Evolutionary conservation across 2,113 vertebrate species (phyloP), one percentile per base, ranked within the genome.

Genomic region (Vanacampus margaritifer): DNA sequence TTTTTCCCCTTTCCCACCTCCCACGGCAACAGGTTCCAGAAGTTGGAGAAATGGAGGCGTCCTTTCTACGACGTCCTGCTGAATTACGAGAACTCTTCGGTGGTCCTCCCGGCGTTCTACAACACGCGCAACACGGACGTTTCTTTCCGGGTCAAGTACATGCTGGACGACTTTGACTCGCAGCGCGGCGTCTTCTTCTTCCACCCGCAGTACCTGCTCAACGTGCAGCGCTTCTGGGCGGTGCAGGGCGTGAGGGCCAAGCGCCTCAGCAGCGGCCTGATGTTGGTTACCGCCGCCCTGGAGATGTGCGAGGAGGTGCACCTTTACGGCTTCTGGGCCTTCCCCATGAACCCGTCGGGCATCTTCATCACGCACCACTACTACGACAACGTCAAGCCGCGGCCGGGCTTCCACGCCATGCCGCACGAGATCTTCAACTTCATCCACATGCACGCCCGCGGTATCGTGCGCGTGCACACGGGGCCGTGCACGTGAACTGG

Each of bases 371-470:
- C 95, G 11, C 97, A 99, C 76, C 97, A 99, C 76, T 99, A 99
- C 88, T 99, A 99, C 0, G 97, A 99, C 93, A 98, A 99, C 8
- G 94, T 98, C 84, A 98, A 98, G 89, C 97, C 97, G n/a, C 93
- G 95, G 1, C 97, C 97, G 0, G 97, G 97, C 71, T 98, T 99
- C 86, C 97, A 99, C 0, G 95, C 96, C 1, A 99, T 99, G 97
- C 96, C 97, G 51, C 93, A 95, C 0, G 97, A 99, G 84, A 97
- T 98, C 76, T 98, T 99, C 86, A 96, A 94, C 84, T 98, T 99
- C 72, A 92, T 99, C 51, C 97, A 96, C 87, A 93, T 98, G 94
- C 97, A 99, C 77, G 95, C 95, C 71, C 95, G 94, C 1, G 97
- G 97, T 63, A 94, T 98, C 78, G 79, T 99, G 50, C 88, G 93